A percentile compares a stretch with the other conserved stretches of the same genome.
Evolutionary conservation across 2,113 vertebrate species (phyloP).

Genomic region (Thunnus thynnus): DNA sequence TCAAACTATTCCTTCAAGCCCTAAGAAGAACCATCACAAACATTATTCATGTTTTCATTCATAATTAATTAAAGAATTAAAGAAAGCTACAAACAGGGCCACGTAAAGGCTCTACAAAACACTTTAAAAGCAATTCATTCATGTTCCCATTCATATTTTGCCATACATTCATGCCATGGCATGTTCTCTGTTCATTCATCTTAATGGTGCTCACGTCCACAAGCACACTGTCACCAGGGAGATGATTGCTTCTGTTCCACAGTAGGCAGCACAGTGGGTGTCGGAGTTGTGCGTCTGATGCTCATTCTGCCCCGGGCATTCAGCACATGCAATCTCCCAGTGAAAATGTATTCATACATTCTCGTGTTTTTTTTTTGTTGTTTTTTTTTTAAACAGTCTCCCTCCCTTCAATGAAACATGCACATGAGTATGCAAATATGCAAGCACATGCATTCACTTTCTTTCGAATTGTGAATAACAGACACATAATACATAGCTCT

Average conservation of each 20-base stretch:
- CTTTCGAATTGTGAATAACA: background rate
- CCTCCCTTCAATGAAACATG: background rate
- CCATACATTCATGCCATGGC: background rate
- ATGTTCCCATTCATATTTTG: conserved; percentile 37
- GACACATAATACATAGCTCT: too few relatives aligned
- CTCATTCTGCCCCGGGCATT: conserved; percentile 24
- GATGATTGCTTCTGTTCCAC: conserved; percentile 36
- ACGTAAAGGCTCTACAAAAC: background rate
- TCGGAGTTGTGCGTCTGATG: conserved; percentile 30
- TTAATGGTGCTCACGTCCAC: conserved; percentile 24
- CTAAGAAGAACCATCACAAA: too few relatives aligned
- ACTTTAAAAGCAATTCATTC: conserved; percentile 17
- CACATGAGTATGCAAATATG: background rate
- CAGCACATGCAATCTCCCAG: conserved; percentile 36
- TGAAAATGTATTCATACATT: conserved; percentile 23
- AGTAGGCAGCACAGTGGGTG: conserved; percentile 28
- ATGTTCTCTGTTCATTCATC: conserved; percentile 20
- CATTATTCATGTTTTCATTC: too few relatives aligned
- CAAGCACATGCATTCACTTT: background rate
- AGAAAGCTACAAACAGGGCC: conserved; percentile 2
- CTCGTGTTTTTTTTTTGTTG: background rate
- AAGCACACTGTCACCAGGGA: conserved; percentile 28
- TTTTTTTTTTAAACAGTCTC: background rate
- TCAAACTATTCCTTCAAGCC: too few relatives aligned
- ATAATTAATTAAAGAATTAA: too few relatives aligned